These are phyloP conservation scores for Triops cancriformis DNA, from an alignment of 1,140 invertebrate species.

Conservation along the genomic window DNA sequence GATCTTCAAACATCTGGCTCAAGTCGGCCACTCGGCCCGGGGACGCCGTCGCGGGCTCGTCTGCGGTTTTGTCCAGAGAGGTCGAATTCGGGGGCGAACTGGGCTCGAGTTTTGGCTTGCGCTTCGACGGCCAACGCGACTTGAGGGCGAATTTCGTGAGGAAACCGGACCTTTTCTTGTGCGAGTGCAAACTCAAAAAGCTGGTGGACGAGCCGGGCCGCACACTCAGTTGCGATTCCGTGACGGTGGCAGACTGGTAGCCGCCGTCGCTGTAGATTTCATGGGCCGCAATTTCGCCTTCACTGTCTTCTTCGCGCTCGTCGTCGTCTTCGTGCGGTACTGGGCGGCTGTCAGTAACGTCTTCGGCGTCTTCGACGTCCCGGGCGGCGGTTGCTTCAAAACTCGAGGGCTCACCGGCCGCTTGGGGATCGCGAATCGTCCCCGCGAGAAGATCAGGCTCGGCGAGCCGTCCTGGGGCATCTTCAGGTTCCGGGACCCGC, in stretches of 20 bases:
- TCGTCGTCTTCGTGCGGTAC: slow-evolving; percentile 27
- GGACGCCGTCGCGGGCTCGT: neutral
- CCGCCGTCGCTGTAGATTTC: slow-evolving; percentile 22
- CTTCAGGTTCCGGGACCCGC: neutral
- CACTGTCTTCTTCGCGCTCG: slow-evolving; percentile 14
- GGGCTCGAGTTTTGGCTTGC: slow-evolving; percentile 27
- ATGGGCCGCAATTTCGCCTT: slow-evolving; percentile 25
- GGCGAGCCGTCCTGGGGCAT: slow-evolving; percentile 12
- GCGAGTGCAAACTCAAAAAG: slow-evolving; percentile 16
- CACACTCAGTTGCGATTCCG: slow-evolving; percentile 21
- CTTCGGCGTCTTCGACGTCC: slow-evolving; percentile 29
- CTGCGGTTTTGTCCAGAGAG: neutral
- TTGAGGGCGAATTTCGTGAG: slow-evolving; percentile 37
- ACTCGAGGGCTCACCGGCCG: neutral
- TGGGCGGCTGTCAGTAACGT: slow-evolving; percentile 29
- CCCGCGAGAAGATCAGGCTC: slow-evolving; percentile 28
- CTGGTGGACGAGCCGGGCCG: neutral
- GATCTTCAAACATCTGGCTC: slow-evolving; percentile 29
- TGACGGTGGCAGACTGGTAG: neutral
- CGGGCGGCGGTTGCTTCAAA: neutral
- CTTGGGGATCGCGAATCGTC: slow-evolving; percentile 13
- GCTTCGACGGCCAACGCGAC: slow-evolving; percentile 37
- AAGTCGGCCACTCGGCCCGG: slow-evolving; percentile 24
- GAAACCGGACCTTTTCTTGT: slow-evolving; percentile 34
- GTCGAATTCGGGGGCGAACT: neutral